Conservation (phyloP, 1,140 invertebrate genomes). For the Tyrophagus putrescentiae region DNA sequence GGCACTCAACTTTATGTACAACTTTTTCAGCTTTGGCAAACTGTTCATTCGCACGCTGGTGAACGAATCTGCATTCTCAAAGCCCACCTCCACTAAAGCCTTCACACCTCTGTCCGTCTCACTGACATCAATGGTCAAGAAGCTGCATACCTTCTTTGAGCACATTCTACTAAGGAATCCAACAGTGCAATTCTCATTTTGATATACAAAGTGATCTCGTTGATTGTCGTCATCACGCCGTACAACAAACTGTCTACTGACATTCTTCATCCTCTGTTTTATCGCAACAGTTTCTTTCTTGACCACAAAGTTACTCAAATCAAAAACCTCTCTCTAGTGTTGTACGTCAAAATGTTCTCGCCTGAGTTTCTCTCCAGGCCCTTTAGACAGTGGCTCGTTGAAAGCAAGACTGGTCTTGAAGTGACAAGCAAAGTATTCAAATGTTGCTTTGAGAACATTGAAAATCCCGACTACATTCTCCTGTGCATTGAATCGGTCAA, state of each 20-base stretch:
- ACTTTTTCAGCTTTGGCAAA: constrained; percentile 4
- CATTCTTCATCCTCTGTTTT: background rate
- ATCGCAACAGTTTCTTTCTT: constrained; percentile 2
- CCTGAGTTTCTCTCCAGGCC: background rate
- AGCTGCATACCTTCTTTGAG: constrained; percentile 11
- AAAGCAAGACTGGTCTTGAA: background rate
- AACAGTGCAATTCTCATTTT: constrained; percentile 7
- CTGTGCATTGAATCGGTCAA: constrained; percentile 9
- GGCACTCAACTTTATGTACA: constrained; percentile 12
- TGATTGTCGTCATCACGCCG: background rate
- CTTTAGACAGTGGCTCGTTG: background rate
- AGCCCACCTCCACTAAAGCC: background rate
- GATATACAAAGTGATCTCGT: background rate
- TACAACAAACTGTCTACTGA: background rate
- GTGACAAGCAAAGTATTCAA: constrained; percentile 2
- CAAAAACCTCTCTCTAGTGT: constrained; percentile 9
- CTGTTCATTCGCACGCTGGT: background rate
- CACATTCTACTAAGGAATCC: background rate
- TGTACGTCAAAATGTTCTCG: constrained; percentile 1
- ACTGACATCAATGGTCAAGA: constrained; percentile 7
- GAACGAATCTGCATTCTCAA: background rate
- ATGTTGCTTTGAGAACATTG: background rate
- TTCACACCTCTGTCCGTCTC: constrained; percentile 15
- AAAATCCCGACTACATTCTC: constrained; percentile 5
- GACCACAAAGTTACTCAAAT: constrained; percentile 13